Conservation (phyloP, 2,797 vertebrate genomes). For the Mormyrus proboscirostris region DNA sequence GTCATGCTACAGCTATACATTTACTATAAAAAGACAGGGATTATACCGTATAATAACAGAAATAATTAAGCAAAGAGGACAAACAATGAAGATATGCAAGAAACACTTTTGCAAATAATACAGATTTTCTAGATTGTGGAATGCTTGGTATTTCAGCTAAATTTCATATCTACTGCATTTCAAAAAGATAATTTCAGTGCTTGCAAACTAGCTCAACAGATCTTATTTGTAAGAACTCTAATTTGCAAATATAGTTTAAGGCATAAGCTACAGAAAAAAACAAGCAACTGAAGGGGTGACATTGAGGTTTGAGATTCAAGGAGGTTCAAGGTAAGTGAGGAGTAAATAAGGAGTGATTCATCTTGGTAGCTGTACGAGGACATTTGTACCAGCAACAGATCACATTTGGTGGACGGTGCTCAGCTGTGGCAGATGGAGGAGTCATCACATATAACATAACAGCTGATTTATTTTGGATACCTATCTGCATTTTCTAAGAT, state of each 20-base stretch:
- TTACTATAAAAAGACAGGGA: not conserved
- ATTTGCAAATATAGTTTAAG: not conserved
- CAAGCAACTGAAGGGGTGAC: not conserved
- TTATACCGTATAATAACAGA: not conserved
- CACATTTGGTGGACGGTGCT: not conserved
- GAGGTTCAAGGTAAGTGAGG: not conserved
- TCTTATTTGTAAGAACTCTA: not conserved
- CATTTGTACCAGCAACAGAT: not conserved
- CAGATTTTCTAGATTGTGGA: not conserved
- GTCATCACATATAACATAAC: not conserved
- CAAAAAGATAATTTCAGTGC: not conserved
- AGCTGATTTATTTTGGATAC: not conserved
- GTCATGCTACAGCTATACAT: not conserved
- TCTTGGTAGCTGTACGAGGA: not conserved
- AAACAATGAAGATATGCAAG: not conserved
- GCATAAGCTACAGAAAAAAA: not conserved
- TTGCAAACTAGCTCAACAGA: not conserved
- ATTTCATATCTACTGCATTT: not conserved
- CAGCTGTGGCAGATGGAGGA: not conserved
- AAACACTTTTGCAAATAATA: not conserved
- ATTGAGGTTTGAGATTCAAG: not conserved
- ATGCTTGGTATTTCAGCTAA: not conserved
- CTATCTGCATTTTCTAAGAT: not conserved
- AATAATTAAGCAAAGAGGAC: not conserved
- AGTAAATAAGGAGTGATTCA: not conserved